phyloP scores from a whole-genome alignment of 2,797 vertebrate genomes.

The Micrastur ruficollis region DNA sequence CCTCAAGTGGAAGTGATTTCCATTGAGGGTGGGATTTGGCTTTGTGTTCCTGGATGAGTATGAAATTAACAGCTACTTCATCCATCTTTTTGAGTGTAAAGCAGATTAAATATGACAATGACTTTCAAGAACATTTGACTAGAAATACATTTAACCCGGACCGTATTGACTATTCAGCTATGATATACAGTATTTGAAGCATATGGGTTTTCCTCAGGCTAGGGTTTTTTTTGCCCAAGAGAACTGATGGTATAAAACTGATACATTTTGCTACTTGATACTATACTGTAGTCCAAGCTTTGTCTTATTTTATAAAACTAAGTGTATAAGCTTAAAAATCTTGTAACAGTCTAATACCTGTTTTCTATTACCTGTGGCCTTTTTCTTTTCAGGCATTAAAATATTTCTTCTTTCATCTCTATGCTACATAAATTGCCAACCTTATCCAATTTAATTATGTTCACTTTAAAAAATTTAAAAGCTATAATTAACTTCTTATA shows the following conservation, averaged over 20 bases:
- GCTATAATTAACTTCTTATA: background rate
- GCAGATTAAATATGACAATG: background rate
- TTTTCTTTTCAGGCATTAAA: background rate
- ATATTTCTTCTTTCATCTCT: background rate
- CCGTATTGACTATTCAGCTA: background rate
- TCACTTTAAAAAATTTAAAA: background rate
- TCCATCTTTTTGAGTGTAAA: background rate
- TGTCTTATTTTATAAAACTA: background rate
- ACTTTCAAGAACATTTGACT: background rate
- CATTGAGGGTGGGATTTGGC: background rate
- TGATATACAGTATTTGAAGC: background rate
- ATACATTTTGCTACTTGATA: background rate
- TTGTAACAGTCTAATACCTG: background rate
- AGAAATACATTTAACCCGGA: background rate
- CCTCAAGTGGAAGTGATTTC: background rate
- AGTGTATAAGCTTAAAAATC: background rate
- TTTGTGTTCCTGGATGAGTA: constrained; percentile 4
- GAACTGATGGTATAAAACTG: fast-evolving
- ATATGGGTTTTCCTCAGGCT: background rate
- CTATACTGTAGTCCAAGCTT: background rate
- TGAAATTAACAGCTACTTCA: background rate
- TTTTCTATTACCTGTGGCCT: background rate
- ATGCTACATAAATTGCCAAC: background rate
- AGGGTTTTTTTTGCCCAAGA: fast-evolving
- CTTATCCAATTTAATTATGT: background rate